Base-by-base conservation (phyloP, 1,140 invertebrate genomes). In the Hypothenemus hampei region DNA sequence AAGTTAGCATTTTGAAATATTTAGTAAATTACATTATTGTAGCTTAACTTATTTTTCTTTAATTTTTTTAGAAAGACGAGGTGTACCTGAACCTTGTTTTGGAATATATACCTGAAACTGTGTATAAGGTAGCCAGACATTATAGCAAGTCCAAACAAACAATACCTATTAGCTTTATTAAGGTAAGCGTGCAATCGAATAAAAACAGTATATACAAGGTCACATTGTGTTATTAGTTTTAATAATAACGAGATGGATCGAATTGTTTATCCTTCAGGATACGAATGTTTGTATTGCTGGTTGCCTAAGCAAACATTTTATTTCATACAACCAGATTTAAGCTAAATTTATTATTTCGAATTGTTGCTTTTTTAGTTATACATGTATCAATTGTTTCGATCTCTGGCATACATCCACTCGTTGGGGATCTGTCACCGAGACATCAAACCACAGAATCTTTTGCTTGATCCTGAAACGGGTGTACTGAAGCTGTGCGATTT, bases 301-400 rank as follows among this genome's bases (percentile, higher is more conserved):
- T n/a, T n/a, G n/a, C n/a, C n/a, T n/a, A n/a, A n/a, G n/a, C n/a
- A n/a, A n/a, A n/a, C n/a, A n/a, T n/a, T n/a, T n/a, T n/a, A n/a
- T n/a, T n/a, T n/a, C n/a, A n/a, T n/a, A n/a, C n/a, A n/a, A n/a
- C n/a, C n/a, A n/a, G n/a, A n/a, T n/a, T n/a, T n/a, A n/a, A n/a
- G n/a, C n/a, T n/a, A n/a, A n/a, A n/a, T n/a, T n/a, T n/a, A n/a
- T n/a, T n/a, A n/a, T n/a, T n/a, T n/a, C n/a, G n/a, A n/a, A n/a
- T n/a, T n/a, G n/a, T n/a, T n/a, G n/a, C n/a, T 62, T 67, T 78
- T 79, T 10, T 79, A 94, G 90, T 82, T 98, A 66, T 98, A 98
- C 76, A 98, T 98, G 94, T 99, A 99, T 79, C 96, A 99, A 82
- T 82, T 99, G 77, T 99, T 99, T 78, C 86, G 97, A 73, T 96